A percentile compares a stretch with the other conserved stretches of the same genome.
These are phyloP conservation scores for Coremacera marginata DNA, from an alignment of 2,888 invertebrate genomes.

Conservation along the genomic window DNA sequence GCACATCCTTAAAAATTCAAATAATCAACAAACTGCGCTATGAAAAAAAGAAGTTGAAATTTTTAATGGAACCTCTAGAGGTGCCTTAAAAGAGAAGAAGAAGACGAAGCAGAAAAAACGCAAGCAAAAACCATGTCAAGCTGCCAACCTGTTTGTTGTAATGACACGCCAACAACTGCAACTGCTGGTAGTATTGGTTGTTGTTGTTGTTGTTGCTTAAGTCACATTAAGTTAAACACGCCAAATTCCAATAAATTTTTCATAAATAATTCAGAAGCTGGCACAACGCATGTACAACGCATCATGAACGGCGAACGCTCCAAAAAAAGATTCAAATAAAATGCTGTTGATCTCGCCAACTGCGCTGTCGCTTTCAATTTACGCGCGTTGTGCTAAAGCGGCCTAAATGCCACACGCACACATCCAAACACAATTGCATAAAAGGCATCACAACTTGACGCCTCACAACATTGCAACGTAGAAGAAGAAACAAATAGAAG, in stretches of 20 bases:
- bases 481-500: background rate
- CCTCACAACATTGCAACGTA: background rate
- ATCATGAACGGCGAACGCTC: background rate
- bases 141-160: background rate
- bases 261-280: conserved; percentile 26
- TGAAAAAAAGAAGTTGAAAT: background rate
- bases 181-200: background rate
- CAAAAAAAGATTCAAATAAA: background rate
- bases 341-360: too few species aligned
- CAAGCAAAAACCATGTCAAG: too few species aligned
- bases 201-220: conserved; percentile 1
- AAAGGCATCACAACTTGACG: background rate
- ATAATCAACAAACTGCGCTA: background rate
- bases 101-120: too few species aligned
- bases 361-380: conserved; percentile 4
- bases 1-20: background rate
- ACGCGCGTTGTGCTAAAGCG: background rate
- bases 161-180: background rate
- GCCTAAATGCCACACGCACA: background rate
- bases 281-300: background rate
- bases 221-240: background rate
- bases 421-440: background rate
- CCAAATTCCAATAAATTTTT: background rate
- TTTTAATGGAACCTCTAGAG: too few species aligned
- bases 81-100: too few species aligned